A percentile compares a stretch with the other conserved stretches of the same genome.
These are phyloP conservation scores for Corvus hawaiiensis DNA, from an alignment of 2,113 vertebrate genomes.

Conservation along the genomic window DNA sequence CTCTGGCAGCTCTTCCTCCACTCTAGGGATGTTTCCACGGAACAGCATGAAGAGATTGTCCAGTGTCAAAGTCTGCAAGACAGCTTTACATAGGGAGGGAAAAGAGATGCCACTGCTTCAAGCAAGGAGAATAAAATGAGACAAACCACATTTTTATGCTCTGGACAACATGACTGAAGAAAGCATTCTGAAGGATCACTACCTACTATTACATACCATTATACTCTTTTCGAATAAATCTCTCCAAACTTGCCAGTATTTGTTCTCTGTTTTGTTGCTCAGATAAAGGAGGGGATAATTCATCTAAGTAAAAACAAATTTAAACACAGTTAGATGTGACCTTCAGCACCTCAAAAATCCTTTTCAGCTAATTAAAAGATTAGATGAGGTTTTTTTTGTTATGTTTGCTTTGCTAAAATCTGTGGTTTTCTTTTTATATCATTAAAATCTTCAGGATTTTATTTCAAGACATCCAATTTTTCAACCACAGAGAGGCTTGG, in stretches of 20 bases:
- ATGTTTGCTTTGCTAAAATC: neutral
- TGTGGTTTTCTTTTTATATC: neutral
- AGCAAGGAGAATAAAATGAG: neutral
- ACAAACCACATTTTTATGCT: neutral
- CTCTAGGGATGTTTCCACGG: neutral
- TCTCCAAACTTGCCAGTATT: constrained; percentile 90
- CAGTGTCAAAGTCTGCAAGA: neutral
- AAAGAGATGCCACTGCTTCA: neutral
- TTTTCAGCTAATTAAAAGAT: neutral
- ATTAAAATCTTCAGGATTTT: neutral
- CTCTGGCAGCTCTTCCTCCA: neutral
- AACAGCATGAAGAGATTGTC: neutral
- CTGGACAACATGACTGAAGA: neutral
- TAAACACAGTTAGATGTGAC: neutral
- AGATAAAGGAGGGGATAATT: constrained; percentile 83
- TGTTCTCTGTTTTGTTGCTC: constrained; percentile 96
- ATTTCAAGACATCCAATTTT: neutral
- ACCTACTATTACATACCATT: constrained; percentile 81
- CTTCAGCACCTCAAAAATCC: neutral
- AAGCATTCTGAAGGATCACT: neutral
- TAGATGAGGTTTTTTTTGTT: neutral
- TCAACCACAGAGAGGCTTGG: neutral
- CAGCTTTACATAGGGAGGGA: neutral
- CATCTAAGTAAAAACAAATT: constrained; percentile 74
- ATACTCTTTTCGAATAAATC: constrained; percentile 96